phyloP scores from a whole-genome alignment of 2,888 invertebrate genomes.

The Leptopterna dolabrata region DNA sequence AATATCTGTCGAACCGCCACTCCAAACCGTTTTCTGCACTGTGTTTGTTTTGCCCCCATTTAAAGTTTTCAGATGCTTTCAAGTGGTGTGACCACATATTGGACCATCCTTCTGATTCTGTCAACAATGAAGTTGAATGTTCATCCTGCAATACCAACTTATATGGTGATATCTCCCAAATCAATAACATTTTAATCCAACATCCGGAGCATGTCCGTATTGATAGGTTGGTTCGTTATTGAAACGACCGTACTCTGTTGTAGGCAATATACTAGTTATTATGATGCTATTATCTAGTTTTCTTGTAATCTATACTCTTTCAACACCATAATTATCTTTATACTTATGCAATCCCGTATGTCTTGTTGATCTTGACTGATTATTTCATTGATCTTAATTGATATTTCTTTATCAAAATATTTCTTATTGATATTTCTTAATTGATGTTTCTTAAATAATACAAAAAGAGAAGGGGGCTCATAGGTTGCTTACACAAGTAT shows the following conservation, averaged over 20 bases:
- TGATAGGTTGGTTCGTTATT: neutral
- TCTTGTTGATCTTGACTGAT: no score
- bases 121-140: slow-evolving; percentile 12
- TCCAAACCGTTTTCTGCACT: neutral
- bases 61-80: neutral
- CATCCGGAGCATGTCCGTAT: neutral
- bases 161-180: neutral
- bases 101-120: neutral
- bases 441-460: no score
- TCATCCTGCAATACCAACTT: neutral
- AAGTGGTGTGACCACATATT: neutral
- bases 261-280: no score
- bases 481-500: no score
- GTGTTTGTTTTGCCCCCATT: neutral
- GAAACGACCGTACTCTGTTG: neutral
- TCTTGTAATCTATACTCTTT: no score
- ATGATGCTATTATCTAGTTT: no score
- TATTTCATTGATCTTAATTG: no score
- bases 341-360: no score
- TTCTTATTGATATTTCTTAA: no score
- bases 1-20: neutral
- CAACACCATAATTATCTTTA: no score
- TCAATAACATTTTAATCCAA: neutral
- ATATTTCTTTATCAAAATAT: no score
- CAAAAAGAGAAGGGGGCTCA: no score